Evolutionary conservation across 2,113 vertebrate genomes (phyloP).

Genomic region (Chaenogobius annularis): DNA sequence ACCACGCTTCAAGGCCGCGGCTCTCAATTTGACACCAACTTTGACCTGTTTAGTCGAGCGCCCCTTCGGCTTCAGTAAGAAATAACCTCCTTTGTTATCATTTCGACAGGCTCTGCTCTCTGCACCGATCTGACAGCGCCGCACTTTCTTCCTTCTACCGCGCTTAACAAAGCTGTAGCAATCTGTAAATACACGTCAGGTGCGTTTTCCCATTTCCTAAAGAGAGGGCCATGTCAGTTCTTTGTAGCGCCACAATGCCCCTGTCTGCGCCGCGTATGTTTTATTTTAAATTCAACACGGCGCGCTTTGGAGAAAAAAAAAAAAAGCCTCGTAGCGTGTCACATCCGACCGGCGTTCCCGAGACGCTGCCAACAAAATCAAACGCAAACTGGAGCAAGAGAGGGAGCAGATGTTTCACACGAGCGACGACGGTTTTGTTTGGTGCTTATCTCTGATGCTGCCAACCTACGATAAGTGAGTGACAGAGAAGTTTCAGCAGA

Average conservation of each 20-base stretch:
- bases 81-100: constrained; percentile 38
- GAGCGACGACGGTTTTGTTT: constrained; percentile 69
- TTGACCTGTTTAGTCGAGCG: constrained; percentile 6
- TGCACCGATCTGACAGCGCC: constrained; percentile 16
- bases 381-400: constrained; percentile 71
- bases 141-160: background rate
- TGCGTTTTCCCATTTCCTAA: constrained; percentile 43
- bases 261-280: constrained; percentile 61
- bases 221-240: constrained; percentile 45
- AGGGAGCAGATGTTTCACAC: constrained; percentile 58
- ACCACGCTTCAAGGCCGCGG: constrained; percentile 7
- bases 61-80: constrained; percentile 28
- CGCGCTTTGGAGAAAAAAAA: constrained; percentile 37
- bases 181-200: constrained; percentile 56
- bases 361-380: constrained; percentile 68
- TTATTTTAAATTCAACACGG: constrained; percentile 69
- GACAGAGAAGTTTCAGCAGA: constrained; percentile 38
- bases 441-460: constrained; percentile 67
- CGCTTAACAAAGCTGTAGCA: constrained; percentile 38
- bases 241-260: constrained; percentile 52
- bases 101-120: constrained; percentile 30
- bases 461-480: constrained; percentile 61
- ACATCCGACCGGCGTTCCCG: constrained; percentile 64
- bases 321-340: constrained; percentile 60
- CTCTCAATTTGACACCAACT: constrained; percentile 14